These are phyloP conservation scores for Mesocentrotus franciscanus DNA, from an alignment of 53 echinoderm and acorn worm species.

Conservation along the genomic window DNA sequence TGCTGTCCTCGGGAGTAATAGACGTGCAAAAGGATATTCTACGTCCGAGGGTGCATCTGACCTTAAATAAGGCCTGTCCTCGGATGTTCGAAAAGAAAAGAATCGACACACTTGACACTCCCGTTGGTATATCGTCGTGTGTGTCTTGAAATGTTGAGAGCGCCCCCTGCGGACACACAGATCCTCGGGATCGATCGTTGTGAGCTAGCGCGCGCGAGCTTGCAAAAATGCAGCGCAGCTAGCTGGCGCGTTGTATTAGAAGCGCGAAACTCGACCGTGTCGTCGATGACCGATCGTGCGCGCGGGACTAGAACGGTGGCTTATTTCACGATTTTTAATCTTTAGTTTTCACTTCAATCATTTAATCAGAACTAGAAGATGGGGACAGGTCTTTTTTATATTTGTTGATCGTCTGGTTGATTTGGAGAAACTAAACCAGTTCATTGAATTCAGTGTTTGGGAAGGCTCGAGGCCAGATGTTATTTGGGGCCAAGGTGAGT, in stretches of 20 bases:
- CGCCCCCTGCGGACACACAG: too few relatives aligned
- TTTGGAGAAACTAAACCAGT: too few relatives aligned
- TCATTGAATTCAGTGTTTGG: too few relatives aligned
- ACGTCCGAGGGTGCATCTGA: background rate
- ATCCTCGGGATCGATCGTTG: too few relatives aligned
- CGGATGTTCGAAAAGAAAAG: background rate
- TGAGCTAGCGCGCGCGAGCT: background rate
- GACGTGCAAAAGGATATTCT: slow-evolving; percentile 2
- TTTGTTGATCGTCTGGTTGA: too few relatives aligned
- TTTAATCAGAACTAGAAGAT: too few relatives aligned
- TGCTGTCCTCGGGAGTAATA: slow-evolving; percentile 26
- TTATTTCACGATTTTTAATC: background rate
- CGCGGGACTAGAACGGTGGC: background rate
- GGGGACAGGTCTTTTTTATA: too few relatives aligned
- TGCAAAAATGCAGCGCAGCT: background rate
- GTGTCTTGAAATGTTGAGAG: background rate
- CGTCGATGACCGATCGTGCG: background rate
- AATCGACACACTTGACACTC: background rate
- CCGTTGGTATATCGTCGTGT: background rate
- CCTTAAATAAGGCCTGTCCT: background rate
- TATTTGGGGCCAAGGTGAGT: too few relatives aligned
- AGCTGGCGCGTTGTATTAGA: background rate
- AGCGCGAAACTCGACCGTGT: background rate
- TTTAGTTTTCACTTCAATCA: too few relatives aligned
- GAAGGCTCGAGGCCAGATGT: too few relatives aligned